Conservation (phyloP, 2,113 vertebrate species). For the Psettodes erumei region DNA sequence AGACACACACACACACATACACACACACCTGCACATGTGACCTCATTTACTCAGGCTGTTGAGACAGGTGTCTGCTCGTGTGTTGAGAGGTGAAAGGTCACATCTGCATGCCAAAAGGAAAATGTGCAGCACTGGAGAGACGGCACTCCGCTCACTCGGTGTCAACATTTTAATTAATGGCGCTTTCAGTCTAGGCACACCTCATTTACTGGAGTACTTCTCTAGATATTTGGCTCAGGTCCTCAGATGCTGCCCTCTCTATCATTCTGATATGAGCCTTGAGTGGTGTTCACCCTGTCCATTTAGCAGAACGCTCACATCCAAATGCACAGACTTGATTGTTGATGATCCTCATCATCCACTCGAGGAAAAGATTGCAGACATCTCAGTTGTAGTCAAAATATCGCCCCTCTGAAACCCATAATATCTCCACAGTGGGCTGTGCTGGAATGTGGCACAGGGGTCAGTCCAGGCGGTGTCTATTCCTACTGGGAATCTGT, state of each 20-base stretch:
- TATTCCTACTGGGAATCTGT: constrained; percentile 36
- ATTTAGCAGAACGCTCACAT: constrained; percentile 41
- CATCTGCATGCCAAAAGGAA: constrained; percentile 72
- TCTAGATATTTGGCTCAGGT: constrained; percentile 56
- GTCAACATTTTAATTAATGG: constrained; percentile 75
- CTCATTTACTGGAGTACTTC: constrained; percentile 73
- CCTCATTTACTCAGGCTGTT: constrained; percentile 63
- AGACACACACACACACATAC: constrained; percentile 1
- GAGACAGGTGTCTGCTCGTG: constrained; percentile 71
- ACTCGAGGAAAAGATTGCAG: constrained; percentile 59
- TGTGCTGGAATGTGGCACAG: constrained; percentile 57
- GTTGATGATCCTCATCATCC: constrained; percentile 59
- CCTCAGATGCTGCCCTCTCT: constrained; percentile 45
- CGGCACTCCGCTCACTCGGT: constrained; percentile 31
- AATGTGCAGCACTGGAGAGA: constrained; percentile 51
- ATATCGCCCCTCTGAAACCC: constrained; percentile 46
- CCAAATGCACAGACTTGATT: constrained; percentile 37
- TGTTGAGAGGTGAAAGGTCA: constrained; percentile 71
- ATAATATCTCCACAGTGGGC: constrained; percentile 46
- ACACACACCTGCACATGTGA: constrained; percentile 55
- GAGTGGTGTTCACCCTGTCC: constrained; percentile 44
- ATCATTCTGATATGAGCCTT: constrained; percentile 47
- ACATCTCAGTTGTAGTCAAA: constrained; percentile 55
- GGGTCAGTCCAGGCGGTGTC: constrained; percentile 48
- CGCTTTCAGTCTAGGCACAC: constrained; percentile 52